Base-by-base conservation (phyloP, 2,797 vertebrate genomes). In the Dipus sagitta region DNA sequence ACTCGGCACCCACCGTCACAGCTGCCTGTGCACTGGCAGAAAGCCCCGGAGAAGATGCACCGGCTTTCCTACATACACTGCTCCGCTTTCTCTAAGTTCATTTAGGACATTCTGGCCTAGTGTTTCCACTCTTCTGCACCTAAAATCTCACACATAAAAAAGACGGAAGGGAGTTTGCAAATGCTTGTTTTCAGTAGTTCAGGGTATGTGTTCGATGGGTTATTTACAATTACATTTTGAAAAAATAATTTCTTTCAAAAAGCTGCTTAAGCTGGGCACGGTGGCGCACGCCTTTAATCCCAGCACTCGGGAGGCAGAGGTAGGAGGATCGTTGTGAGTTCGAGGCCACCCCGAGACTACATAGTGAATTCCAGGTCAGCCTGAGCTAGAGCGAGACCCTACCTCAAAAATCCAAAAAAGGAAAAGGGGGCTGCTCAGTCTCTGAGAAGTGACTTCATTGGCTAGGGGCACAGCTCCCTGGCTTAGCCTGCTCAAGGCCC, bases 1-100 rank as follows among this genome's bases (percentile, higher is more conserved):
- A 75, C 10, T 82, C 92, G 3, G 20, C 76, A 76, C 70, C 64
- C 77, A 38, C 85, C 78, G 88, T 93, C 94, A 91, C 82, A 90
- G 58, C 91, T 85, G 47, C 88, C 72, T 80, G 60, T 38, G 26
- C 23, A 15, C 85, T 96, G 92, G 84, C 92, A 90, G 88, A 85
- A 77, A 91, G 80, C 77, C 72, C 34, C 60, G 7, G 86, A 93
- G 79, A 85, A 62, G 65, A 30, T 60, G 54, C 3, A 24, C 70
- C 72, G 30, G 76, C 93, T 84, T 88, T 47, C 67, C 92, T 75
- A 28, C 65, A 20, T 1, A 34, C 52, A 42, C 17, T 42, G 52
- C 86, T 89, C 85, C 15, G 34, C 84, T 78, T 38, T 92, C 75
- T 93, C 77, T 82, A 42, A 93, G 91, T 90, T 92, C 90, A 34